Percentiles rank a stretch among this genome's conserved stretches.
These are phyloP conservation scores for Panagrolaimus sp. DNA, from an alignment of 1,140 invertebrate genomes.

Conservation along the genomic window DNA sequence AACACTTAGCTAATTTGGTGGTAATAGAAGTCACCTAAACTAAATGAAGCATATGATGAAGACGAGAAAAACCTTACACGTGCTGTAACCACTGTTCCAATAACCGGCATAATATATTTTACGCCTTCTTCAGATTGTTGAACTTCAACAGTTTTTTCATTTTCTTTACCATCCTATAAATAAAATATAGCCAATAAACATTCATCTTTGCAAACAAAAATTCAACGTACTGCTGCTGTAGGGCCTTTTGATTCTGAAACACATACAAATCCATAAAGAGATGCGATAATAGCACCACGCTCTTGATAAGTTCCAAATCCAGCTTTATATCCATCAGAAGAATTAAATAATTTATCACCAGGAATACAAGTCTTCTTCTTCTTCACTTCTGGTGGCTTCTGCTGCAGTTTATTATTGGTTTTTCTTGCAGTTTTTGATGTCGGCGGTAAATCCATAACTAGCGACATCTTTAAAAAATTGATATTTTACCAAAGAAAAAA, in stretches of 20 bases:
- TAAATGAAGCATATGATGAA: not conserved
- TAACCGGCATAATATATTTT: constrained; percentile 32
- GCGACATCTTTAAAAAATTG: no score
- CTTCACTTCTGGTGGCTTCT: no score
- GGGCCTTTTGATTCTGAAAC: constrained; percentile 24
- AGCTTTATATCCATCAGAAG: constrained; percentile 38
- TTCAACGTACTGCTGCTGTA: constrained; percentile 27
- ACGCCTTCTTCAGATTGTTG: constrained; percentile 39
- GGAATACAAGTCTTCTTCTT: constrained; percentile 25
- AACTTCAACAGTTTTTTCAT: constrained; percentile 41
- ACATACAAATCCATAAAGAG: constrained; percentile 37
- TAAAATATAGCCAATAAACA: constrained; percentile 3
- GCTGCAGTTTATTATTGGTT: no score
- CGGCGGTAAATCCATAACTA: no score
- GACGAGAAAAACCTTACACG: constrained; percentile 22
- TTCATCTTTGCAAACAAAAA: not conserved
- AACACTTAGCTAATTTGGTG: constrained; percentile 42
- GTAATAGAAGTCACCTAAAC: constrained; percentile 36
- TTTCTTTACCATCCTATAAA: constrained; percentile 28
- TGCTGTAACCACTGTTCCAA: constrained; percentile 39
- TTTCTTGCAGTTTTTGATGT: no score
- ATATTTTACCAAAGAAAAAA: no score
- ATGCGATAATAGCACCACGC: constrained; percentile 32
- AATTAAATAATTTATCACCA: constrained; percentile 36
- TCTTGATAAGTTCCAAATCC: constrained; percentile 47